phyloP scores from a whole-genome alignment of 2,888 invertebrate genomes.

The Leptopilina myrica region DNA sequence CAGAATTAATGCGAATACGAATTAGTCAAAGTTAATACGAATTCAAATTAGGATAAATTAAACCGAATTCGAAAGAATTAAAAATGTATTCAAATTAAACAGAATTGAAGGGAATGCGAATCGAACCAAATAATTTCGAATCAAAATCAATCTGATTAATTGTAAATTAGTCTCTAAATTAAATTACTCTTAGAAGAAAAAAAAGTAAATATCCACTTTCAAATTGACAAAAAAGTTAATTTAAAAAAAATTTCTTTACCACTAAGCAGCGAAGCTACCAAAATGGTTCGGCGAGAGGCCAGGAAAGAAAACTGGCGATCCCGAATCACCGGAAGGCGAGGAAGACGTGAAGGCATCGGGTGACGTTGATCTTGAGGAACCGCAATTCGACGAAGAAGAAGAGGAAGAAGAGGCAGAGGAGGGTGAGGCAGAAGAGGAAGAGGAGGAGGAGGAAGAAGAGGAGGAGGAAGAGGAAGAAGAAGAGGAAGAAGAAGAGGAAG shows the following conservation, averaged over 20 bases:
- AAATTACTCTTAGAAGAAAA: too few relatives aligned
- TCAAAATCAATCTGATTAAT: too few relatives aligned
- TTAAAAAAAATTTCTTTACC: constrained; percentile 8
- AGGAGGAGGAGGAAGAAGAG: constrained; percentile 71
- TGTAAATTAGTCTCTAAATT: too few relatives aligned
- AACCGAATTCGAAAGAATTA: too few relatives aligned
- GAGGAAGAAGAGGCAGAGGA: constrained; percentile 86
- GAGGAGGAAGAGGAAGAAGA: constrained; percentile 74
- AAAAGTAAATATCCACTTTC: too few relatives aligned
- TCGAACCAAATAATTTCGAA: too few relatives aligned
- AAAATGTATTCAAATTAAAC: too few relatives aligned
- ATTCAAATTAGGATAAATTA: too few relatives aligned
- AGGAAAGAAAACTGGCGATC: constrained; percentile 93
- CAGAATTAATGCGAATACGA: too few relatives aligned
- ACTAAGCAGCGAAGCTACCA: constrained; percentile 88
- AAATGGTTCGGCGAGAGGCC: constrained; percentile 98
- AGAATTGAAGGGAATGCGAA: too few relatives aligned
- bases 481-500: constrained; percentile 71
- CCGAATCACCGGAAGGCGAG: constrained; percentile 94
- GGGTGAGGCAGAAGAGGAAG: constrained; percentile 81
- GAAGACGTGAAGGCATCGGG: constrained; percentile 89
- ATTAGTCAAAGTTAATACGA: too few relatives aligned
- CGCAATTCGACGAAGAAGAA: constrained; percentile 84
- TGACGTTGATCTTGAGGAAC: constrained; percentile 84
- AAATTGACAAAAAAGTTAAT: neutral